Base-by-base conservation (phyloP, 2,113 vertebrate genomes). In the Orientallactaga bullata region DNA sequence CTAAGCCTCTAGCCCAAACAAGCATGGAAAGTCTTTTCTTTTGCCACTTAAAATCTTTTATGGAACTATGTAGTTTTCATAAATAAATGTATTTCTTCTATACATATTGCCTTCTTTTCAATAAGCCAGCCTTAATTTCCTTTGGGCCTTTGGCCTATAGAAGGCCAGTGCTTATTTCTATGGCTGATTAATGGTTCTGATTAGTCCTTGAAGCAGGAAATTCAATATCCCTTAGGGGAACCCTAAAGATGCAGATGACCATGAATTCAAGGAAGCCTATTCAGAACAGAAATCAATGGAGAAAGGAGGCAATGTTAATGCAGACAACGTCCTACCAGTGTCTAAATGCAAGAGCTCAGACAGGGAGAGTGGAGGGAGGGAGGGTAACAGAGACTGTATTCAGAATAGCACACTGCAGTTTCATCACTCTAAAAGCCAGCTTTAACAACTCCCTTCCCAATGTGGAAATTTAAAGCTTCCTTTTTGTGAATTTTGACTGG, bases 191-290 rank as follows among this genome's bases (percentile, higher is more conserved):
- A 97, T 97, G 94, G 93, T 97, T 97, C 96, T 95, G 97, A 96
- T 96, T 96, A 95, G 96, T 96, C 95, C 95, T 95, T 24, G 47
- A 92, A 96, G 94, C 96, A 97, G 96, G 96, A 97, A 97, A 97
- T 97, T 94, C 96, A 97, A 97, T 97, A 97, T 96, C 96, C 97
- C 96, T 97, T 96, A 96, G 94, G 97, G 96, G 92, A 96, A 95
- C 96, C 96, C 96, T 97, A 95, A 96, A 96, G 94, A 96, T 92
- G 92, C 95, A 97, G 96, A 97, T 97, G 96, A 96, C 93, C 83
- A 93, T 84, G 95, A 97, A 97, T 97, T 97, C 95, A 97, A 97
- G 95, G 95, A 95, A 89, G 96, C 91, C 97, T 96, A 97, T 97
- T 97, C 97, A 97, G 95, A 77, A 13, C 90, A 92, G 90, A 95